Conservation (phyloP, 1,140 invertebrate species). For the Lasioglossum albipes region DNA sequence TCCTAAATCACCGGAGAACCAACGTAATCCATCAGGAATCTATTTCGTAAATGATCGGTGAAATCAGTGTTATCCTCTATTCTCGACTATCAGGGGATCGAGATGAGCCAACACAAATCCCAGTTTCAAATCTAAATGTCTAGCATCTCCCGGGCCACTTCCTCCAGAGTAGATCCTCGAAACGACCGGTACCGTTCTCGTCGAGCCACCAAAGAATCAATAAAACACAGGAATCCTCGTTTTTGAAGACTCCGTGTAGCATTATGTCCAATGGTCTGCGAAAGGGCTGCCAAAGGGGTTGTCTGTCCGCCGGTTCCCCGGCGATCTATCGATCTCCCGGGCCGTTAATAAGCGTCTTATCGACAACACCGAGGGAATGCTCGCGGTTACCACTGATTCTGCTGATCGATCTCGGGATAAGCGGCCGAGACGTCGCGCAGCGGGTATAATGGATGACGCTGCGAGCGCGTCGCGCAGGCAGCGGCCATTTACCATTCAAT, state of each 20-base stretch:
- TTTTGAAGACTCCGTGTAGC: background rate
- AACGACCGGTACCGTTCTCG: background rate
- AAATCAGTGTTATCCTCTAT: no score
- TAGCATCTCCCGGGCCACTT: no score
- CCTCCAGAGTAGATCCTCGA: no score
- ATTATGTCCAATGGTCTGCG: background rate
- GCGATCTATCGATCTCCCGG: constrained; percentile 51
- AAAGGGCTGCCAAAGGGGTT: constrained; percentile 4
- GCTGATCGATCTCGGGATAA: constrained; percentile 64
- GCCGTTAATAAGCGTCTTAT: constrained; percentile 50
- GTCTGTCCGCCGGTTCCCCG: background rate
- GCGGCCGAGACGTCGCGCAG: constrained; percentile 35
- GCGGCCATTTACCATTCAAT: constrained; percentile 63
- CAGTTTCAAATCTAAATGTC: no score
- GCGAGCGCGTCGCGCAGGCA: constrained; percentile 30
- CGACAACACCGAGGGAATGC: constrained; percentile 27
- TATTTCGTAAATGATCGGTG: no score
- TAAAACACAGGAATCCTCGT: background rate
- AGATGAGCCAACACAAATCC: no score
- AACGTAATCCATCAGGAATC: no score
- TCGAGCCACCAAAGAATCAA: no score
- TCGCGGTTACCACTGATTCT: constrained; percentile 57
- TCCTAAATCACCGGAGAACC: no score
- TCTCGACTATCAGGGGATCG: no score
- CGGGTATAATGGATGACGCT: constrained; percentile 51